Evolutionary conservation across 1,140 invertebrate species (phyloP).

Genomic region (Cataglyphis hispanica): DNA sequence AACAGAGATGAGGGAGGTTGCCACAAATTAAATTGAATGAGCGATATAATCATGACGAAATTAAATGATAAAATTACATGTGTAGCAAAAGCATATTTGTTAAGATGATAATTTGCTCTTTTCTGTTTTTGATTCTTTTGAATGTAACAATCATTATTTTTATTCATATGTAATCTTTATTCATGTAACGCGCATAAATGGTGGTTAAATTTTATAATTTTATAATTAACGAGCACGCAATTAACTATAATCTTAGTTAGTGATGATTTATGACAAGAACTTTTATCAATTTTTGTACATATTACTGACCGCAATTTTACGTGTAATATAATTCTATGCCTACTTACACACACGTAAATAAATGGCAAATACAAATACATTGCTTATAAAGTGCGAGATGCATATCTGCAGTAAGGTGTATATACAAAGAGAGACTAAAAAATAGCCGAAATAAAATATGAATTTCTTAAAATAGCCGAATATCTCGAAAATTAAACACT

Average conservation of each 20-base stretch:
- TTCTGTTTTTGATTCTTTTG: conserved; percentile 1
- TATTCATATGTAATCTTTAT: no score
- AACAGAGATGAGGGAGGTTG: no score
- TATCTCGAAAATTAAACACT: no score
- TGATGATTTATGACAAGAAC: conserved; percentile 55
- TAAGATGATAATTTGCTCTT: conserved; percentile 16
- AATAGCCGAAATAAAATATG: no score
- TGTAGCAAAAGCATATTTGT: neutral
- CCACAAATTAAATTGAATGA: conserved; percentile 46
- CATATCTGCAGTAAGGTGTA: neutral
- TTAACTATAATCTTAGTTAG: conserved; percentile 31
- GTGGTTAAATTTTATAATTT: no score
- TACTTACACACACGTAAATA: neutral
- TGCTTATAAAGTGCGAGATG: neutral
- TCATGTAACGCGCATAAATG: no score
- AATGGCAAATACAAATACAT: neutral
- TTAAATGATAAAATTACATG: conserved; percentile 5
- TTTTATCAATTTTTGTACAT: conserved; percentile 64
- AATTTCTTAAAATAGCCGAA: no score
- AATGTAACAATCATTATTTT: neutral
- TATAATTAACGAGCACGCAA: no score
- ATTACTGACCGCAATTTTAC: conserved; percentile 45
- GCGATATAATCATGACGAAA: conserved; percentile 65
- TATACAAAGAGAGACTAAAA: no score
- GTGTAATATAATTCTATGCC: conserved; percentile 44